phyloP scores from a whole-genome alignment of 2,113 vertebrate species.

The Cephalopholis sonnerati region DNA sequence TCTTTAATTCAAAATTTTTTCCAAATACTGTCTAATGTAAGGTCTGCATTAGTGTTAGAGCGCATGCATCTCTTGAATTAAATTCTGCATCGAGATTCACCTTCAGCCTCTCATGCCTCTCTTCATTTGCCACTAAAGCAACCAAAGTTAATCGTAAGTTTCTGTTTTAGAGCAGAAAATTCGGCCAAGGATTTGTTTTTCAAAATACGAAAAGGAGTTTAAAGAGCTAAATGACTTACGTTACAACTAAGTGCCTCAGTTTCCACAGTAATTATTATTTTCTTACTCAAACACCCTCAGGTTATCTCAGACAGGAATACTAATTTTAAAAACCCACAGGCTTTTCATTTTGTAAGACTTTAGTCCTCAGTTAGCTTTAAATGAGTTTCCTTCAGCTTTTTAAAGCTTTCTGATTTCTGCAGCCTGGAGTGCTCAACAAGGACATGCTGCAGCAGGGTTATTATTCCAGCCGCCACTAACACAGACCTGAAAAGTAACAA shows the following conservation, averaged over 20 bases:
- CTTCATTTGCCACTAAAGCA: not conserved
- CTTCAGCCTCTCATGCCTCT: not conserved
- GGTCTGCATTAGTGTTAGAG: not conserved
- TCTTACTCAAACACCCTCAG: slow-evolving; percentile 12
- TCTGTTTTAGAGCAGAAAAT: not conserved
- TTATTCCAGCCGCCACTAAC: slow-evolving; percentile 53
- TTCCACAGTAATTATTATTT: slow-evolving; percentile 20
- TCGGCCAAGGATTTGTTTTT: not conserved
- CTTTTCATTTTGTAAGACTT: slow-evolving; percentile 58
- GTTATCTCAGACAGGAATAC: slow-evolving; percentile 18
- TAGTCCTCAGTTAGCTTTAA: slow-evolving; percentile 28
- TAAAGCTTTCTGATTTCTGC: slow-evolving; percentile 44
- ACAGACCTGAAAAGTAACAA: slow-evolving; percentile 61
- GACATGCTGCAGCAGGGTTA: slow-evolving; percentile 4
- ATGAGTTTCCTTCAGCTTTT: slow-evolving; percentile 46
- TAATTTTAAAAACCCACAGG: slow-evolving; percentile 46
- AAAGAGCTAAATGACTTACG: slow-evolving; percentile 1
- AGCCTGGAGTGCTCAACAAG: slow-evolving; percentile 40
- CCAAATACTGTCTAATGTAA: not conserved
- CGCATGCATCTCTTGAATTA: not conserved
- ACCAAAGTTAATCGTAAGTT: not conserved
- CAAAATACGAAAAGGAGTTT: not conserved
- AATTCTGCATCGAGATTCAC: not conserved
- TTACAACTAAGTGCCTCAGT: not conserved
- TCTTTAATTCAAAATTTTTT: not conserved